phyloP scores from a whole-genome alignment of 1,140 invertebrate species.

The Centruroides vittatus region DNA sequence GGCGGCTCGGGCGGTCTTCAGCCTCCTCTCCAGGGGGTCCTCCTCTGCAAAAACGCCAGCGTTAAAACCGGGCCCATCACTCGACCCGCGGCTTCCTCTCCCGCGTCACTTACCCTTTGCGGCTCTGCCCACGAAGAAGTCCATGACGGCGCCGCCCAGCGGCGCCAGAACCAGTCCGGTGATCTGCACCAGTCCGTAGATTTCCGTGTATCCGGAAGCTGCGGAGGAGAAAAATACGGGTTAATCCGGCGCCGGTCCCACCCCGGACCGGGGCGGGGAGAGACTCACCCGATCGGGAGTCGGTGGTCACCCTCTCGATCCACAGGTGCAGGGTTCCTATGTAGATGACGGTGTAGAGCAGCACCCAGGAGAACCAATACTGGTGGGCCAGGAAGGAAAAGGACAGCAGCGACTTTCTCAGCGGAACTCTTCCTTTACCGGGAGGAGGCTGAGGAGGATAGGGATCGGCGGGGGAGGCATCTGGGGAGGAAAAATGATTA shows the following conservation, averaged over 20 bases:
- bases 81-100: too few relatives aligned
- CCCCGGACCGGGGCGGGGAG: neutral
- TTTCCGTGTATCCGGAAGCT: constrained; percentile 12
- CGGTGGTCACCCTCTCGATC: constrained; percentile 10
- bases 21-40: constrained; percentile 13
- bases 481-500: too few relatives aligned
- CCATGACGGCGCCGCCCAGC: constrained; percentile 17
- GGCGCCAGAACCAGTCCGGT: constrained; percentile 16
- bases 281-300: constrained; percentile 1
- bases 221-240: neutral
- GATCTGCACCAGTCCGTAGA: constrained; percentile 17
- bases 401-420: constrained; percentile 10
- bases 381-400: constrained; percentile 17
- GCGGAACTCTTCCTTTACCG: constrained; percentile 3
- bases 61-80: too few relatives aligned
- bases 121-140: constrained; percentile 13
- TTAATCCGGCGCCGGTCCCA: too few relatives aligned
- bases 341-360: constrained; percentile 20
- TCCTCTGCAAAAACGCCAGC: neutral
- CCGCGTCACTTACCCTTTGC: neutral
- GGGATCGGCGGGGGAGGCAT: too few relatives aligned
- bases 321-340: constrained; percentile 18
- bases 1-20: constrained; percentile 14
- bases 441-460: too few relatives aligned
- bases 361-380: constrained; percentile 20